phyloP scores from a whole-genome alignment of 2,113 vertebrate species.

The Protobothrops flavoviridis region DNA sequence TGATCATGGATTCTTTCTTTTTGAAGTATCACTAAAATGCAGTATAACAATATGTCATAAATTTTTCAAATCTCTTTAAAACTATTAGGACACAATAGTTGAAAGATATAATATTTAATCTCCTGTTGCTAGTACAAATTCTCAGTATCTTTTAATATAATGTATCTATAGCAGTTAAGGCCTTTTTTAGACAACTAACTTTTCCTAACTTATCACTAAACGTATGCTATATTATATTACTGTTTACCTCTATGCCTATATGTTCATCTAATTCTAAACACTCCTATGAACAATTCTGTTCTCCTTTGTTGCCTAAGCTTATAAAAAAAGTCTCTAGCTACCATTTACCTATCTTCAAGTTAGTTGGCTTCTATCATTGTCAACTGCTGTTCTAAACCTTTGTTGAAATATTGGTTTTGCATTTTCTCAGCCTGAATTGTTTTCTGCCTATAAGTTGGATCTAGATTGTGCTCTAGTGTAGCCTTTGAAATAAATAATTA shows the following conservation, averaged over 20 bases:
- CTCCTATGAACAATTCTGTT: too few relatives aligned
- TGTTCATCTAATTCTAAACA: too few relatives aligned
- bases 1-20: background rate
- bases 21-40: background rate
- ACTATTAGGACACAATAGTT: background rate
- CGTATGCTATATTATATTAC: too few relatives aligned
- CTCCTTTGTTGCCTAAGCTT: too few relatives aligned
- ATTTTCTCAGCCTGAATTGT: too few relatives aligned
- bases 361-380: too few relatives aligned
- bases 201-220: too few relatives aligned
- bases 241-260: too few relatives aligned
- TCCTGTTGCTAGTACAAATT: background rate
- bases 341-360: too few relatives aligned
- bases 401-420: too few relatives aligned
- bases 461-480: background rate
- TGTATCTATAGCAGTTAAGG: background rate
- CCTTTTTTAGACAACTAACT: background rate
- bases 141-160: background rate
- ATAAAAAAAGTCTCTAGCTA: too few relatives aligned
- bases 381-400: too few relatives aligned
- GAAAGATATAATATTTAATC: background rate
- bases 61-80: conserved; percentile 12
- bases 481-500: background rate
- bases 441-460: background rate
- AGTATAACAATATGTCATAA: conserved; percentile 8